Conservation (phyloP, 2,888 invertebrate species). For the Drosophila differens region DNA sequence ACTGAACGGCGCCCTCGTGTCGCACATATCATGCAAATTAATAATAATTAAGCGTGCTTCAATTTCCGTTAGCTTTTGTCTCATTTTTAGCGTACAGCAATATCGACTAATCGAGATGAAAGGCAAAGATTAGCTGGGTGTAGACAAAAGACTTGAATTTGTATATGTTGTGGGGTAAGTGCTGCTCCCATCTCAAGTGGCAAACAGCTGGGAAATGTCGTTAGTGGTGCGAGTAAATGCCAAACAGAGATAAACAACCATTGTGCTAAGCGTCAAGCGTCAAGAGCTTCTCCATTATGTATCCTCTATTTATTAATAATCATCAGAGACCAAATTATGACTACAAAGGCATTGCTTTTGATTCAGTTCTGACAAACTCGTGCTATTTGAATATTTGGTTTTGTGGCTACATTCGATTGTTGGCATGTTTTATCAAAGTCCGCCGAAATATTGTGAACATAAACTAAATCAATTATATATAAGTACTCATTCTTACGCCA, state of each 20-base stretch:
- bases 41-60: constrained; percentile 74
- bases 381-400: not conserved
- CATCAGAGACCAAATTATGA: not conserved
- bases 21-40: constrained; percentile 75
- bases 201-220: constrained; percentile 8
- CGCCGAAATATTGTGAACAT: not conserved
- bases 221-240: constrained; percentile 4
- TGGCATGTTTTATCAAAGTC: not conserved
- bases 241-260: constrained; percentile 8
- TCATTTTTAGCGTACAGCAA: constrained; percentile 17
- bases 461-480: constrained; percentile 6
- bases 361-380: not conserved
- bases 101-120: constrained; percentile 42
- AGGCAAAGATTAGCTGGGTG: constrained; percentile 38
- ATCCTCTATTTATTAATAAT: not conserved
- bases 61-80: constrained; percentile 55
- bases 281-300: not conserved
- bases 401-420: not conserved
- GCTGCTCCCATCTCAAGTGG: constrained; percentile 28
- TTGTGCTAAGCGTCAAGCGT: constrained; percentile 12
- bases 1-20: constrained; percentile 49
- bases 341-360: not conserved
- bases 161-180: not conserved
- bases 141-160: constrained; percentile 16
- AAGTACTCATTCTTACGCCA: constrained; percentile 31